Evolutionary conservation across 2,888 invertebrate species (phyloP).

Genomic region (Ophion ellenae): DNA sequence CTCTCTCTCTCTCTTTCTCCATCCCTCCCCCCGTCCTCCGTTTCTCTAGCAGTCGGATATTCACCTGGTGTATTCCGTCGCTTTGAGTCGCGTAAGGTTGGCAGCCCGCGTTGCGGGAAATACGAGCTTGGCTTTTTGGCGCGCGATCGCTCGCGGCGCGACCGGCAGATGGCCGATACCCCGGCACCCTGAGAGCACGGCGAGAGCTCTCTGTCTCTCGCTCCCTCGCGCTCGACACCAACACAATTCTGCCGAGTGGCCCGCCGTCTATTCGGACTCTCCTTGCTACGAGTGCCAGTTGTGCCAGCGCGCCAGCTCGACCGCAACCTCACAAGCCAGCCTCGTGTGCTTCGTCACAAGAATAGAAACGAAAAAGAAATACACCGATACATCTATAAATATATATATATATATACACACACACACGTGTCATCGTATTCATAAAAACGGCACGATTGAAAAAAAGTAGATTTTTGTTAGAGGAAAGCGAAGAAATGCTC

Average conservation of each 20-base stretch:
- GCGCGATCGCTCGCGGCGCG: constrained; percentile 77
- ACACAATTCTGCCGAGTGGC: constrained; percentile 52
- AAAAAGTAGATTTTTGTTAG: constrained; percentile 41
- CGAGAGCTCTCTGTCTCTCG: neutral
- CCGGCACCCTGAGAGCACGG: constrained; percentile 71
- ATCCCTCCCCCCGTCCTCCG: constrained; percentile 6
- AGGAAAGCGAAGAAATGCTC: constrained; percentile 51
- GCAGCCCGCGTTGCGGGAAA: constrained; percentile 77
- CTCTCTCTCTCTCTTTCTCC: constrained; percentile 26
- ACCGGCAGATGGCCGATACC: constrained; percentile 82
- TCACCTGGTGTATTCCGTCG: constrained; percentile 56
- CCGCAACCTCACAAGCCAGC: constrained; percentile 78
- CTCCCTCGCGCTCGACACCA: constrained; percentile 31
- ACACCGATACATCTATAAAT: constrained; percentile 4
- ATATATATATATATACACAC: neutral
- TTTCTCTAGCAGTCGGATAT: constrained; percentile 20
- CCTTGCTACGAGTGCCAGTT: constrained; percentile 64
- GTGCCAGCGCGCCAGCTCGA: constrained; percentile 69
- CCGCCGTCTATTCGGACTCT: constrained; percentile 65
- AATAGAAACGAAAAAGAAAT: constrained; percentile 41
- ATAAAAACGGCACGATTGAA: neutral
- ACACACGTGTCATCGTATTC: neutral
- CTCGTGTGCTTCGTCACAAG: constrained; percentile 73
- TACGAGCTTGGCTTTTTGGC: constrained; percentile 80
- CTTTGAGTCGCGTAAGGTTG: constrained; percentile 66